Evolutionary conservation across 2,797 vertebrate species (phyloP).

Genomic region (Lepus townsendii): DNA sequence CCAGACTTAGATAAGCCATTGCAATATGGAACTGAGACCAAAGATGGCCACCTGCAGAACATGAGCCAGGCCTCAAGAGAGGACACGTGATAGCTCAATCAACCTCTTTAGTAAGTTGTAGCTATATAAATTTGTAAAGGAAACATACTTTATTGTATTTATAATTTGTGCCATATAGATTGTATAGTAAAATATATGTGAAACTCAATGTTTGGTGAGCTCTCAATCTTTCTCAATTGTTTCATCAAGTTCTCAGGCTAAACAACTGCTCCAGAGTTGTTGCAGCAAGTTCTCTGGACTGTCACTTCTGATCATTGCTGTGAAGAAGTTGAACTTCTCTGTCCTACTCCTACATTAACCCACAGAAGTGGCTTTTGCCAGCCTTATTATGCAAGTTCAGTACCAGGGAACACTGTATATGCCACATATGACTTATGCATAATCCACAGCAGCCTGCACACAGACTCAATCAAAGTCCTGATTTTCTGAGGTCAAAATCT

Average conservation of each 20-base stretch:
- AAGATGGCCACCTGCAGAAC: not conserved
- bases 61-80: not conserved
- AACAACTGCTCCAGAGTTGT: not conserved
- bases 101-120: not conserved
- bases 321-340: not conserved
- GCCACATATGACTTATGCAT: not conserved
- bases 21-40: not conserved
- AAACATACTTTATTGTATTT: not conserved
- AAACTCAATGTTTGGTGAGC: not conserved
- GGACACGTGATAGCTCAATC: not conserved
- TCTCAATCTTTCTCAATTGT: not conserved
- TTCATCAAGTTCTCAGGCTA: not conserved
- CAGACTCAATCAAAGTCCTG: not conserved
- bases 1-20: not conserved
- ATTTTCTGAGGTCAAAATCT: conserved; percentile 15
- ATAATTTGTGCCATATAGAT: not conserved
- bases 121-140: not conserved
- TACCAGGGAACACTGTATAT: not conserved
- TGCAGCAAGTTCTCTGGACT: not conserved
- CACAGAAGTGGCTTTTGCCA: not conserved
- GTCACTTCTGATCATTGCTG: not conserved
- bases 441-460: not conserved
- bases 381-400: not conserved
- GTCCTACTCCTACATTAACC: not conserved
- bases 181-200: not conserved